phyloP scores from a whole-genome alignment of 2,797 vertebrate genomes.

The Pitangus sulphuratus region DNA sequence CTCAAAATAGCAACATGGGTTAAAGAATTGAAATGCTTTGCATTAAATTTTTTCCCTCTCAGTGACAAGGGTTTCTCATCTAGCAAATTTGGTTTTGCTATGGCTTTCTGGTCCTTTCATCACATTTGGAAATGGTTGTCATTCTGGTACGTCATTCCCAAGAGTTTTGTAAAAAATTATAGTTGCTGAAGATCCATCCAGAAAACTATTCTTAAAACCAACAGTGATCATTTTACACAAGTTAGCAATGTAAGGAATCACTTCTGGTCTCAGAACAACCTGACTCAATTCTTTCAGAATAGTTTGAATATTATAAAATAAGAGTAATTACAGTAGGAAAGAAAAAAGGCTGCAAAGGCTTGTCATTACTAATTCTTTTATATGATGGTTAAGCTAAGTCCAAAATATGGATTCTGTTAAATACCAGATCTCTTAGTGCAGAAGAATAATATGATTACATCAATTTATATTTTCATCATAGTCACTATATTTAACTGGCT shows the following conservation, averaged over 20 bases:
- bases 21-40: background rate
- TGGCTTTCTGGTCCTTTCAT: background rate
- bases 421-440: background rate
- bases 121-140: background rate
- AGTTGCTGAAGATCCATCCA: background rate
- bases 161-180: background rate
- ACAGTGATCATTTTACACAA: background rate
- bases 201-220: background rate
- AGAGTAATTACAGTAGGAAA: background rate
- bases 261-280: background rate
- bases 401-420: background rate
- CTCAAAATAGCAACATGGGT: constrained; percentile 3
- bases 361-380: background rate
- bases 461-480: background rate
- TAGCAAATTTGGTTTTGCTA: background rate
- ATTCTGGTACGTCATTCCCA: background rate
- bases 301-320: background rate
- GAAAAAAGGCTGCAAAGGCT: background rate
- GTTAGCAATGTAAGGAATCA: background rate
- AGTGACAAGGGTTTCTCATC: background rate
- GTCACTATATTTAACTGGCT: background rate
- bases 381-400: background rate
- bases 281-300: background rate
- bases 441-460: background rate
- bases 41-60: background rate